These are phyloP conservation scores for Propithecus coquereli DNA, from an alignment of 2,113 vertebrate species.

Conservation along the genomic window DNA sequence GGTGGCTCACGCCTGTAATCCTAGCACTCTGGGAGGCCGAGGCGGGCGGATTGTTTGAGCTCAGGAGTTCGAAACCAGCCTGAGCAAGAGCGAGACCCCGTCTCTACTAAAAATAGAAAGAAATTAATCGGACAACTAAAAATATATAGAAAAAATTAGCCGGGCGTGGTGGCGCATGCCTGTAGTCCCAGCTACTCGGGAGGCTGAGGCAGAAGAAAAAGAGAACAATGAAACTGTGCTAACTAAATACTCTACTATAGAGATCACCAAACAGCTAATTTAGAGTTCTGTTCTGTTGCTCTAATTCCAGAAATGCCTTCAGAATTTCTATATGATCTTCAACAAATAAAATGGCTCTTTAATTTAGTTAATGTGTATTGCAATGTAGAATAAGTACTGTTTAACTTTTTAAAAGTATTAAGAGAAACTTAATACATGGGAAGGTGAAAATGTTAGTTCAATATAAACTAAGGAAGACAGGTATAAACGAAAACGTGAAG, in stretches of 20 bases:
- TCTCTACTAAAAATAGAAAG: no score
- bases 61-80: no score
- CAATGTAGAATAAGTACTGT: not conserved
- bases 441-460: conserved; percentile 22
- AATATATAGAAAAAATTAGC: no score
- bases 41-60: no score
- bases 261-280: not conserved
- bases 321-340: conserved; percentile 1
- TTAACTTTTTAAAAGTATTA: conserved; percentile 10
- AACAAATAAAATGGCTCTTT: conserved; percentile 12
- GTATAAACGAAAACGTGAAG: not conserved
- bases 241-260: not conserved
- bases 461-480: not conserved
- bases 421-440: not conserved
- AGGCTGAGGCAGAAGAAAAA: no score
- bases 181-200: no score
- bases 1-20: no score
- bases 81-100: no score
- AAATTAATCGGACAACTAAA: no score
- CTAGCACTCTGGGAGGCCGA: no score
- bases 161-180: no score
- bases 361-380: not conserved
- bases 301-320: not conserved
- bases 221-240: not conserved
- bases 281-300: not conserved